Percentiles rank a stretch among this genome's conserved stretches.
Conservation (phyloP, 2,888 invertebrate species). For the Lydus trimaculatus region DNA sequence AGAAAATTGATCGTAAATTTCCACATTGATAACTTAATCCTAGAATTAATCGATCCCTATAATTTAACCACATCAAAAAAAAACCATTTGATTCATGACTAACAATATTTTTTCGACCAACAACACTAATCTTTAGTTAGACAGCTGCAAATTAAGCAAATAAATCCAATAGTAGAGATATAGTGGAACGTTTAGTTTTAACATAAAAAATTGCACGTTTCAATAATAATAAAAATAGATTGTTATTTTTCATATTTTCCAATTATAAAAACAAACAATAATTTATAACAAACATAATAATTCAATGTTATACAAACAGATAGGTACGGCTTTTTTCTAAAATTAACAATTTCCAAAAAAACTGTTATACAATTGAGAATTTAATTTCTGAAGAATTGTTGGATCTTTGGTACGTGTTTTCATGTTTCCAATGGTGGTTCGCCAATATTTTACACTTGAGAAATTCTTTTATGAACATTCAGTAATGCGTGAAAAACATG, state of each 20-base stretch:
- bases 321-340: too few relatives aligned
- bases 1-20: conserved; percentile 8
- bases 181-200: too few relatives aligned
- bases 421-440: conserved; percentile 19
- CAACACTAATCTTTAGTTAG: neutral
- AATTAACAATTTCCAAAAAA: neutral
- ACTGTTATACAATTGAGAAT: neutral
- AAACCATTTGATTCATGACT: neutral
- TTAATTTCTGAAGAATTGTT: neutral
- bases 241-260: neutral
- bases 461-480: conserved; percentile 42
- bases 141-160: neutral
- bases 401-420: conserved; percentile 2
- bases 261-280: neutral
- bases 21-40: neutral
- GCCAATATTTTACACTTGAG: conserved; percentile 27
- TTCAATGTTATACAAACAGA: neutral
- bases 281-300: neutral
- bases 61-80: neutral
- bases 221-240: neutral
- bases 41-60: neutral
- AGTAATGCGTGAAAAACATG: conserved; percentile 46
- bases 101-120: neutral
- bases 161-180: too few relatives aligned
- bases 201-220: too few relatives aligned